These are phyloP conservation scores for Fragum sueziense DNA, from an alignment of 2,888 invertebrate genomes.

Conservation along the genomic window DNA sequence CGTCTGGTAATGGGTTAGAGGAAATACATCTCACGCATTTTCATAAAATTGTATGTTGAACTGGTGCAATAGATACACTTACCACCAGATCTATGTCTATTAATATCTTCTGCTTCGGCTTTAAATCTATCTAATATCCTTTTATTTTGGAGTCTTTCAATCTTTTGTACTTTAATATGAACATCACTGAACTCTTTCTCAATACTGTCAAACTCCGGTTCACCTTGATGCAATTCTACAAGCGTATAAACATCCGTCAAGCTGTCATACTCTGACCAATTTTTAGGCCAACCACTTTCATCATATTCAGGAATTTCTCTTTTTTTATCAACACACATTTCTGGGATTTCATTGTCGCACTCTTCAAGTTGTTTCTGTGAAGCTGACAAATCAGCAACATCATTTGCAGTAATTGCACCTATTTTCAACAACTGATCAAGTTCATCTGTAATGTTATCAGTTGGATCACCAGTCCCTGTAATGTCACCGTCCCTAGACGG, in stretches of 20 bases:
- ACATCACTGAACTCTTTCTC: constrained; percentile 29
- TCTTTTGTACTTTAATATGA: constrained; percentile 39
- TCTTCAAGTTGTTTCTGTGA: background rate
- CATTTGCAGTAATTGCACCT: constrained; percentile 35
- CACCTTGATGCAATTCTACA: constrained; percentile 24
- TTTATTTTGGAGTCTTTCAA: constrained; percentile 44
- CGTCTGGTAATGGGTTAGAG: too few relatives aligned
- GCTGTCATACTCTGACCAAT: constrained; percentile 20
- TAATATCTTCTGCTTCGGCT: constrained; percentile 40
- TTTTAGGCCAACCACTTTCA: constrained; percentile 38
- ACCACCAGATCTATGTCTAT: constrained; percentile 23
- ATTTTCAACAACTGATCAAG: constrained; percentile 48
- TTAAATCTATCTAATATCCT: constrained; percentile 40
- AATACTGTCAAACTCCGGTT: constrained; percentile 37
- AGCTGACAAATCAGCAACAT: constrained; percentile 19
- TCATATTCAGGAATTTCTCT: constrained; percentile 20
- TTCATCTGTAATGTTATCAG: constrained; percentile 43
- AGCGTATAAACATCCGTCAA: constrained; percentile 15
- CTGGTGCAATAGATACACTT: too few relatives aligned
- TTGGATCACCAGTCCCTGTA: background rate
- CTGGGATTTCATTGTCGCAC: background rate
- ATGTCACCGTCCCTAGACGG: constrained; percentile 18
- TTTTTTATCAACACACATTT: background rate
- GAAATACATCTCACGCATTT: too few relatives aligned
- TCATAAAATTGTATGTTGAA: too few relatives aligned